Conservation (phyloP, 2,797 vertebrate genomes). For the Microctenopoma stevenorrisi region DNA sequence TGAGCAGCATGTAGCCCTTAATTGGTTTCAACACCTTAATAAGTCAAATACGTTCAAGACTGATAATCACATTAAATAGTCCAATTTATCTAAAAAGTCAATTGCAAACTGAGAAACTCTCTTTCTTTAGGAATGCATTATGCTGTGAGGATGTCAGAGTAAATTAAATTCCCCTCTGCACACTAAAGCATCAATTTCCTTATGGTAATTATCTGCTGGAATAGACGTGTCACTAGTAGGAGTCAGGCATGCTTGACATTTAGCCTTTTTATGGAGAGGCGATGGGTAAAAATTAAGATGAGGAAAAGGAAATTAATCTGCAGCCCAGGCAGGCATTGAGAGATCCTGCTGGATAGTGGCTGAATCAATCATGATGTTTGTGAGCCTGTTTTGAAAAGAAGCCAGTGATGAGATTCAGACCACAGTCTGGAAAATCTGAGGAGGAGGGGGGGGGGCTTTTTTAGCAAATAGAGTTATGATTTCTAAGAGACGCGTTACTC, state of each 20-base stretch:
- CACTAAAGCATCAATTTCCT: constrained; percentile 99
- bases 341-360: constrained; percentile 91
- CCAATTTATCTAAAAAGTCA: constrained; percentile 92
- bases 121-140: constrained; percentile 99
- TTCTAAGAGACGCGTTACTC: constrained; percentile 34
- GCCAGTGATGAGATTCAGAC: constrained; percentile 90
- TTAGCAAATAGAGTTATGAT: constrained; percentile 60
- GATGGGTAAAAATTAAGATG: constrained; percentile 98
- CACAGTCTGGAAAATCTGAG: constrained; percentile 80
- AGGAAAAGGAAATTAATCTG: constrained; percentile 97
- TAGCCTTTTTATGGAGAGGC: constrained; percentile 97
- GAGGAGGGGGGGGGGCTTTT: constrained; percentile 23
- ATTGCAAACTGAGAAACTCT: constrained; percentile 94
- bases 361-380: constrained; percentile 91
- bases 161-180: constrained; percentile 99
- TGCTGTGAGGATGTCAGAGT: constrained; percentile 97
- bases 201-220: constrained; percentile 99
- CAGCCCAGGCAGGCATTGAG: constrained; percentile 90
- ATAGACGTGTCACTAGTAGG: constrained; percentile 99
- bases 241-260: constrained; percentile 98
- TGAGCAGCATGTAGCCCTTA: constrained; percentile 89
- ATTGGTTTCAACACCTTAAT: constrained; percentile 97
- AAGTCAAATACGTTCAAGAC: constrained; percentile 95
- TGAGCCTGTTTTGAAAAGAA: constrained; percentile 92
- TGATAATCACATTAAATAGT: constrained; percentile 99